Conservation (phyloP, 1,140 invertebrate genomes). For the Diprion similis region DNA sequence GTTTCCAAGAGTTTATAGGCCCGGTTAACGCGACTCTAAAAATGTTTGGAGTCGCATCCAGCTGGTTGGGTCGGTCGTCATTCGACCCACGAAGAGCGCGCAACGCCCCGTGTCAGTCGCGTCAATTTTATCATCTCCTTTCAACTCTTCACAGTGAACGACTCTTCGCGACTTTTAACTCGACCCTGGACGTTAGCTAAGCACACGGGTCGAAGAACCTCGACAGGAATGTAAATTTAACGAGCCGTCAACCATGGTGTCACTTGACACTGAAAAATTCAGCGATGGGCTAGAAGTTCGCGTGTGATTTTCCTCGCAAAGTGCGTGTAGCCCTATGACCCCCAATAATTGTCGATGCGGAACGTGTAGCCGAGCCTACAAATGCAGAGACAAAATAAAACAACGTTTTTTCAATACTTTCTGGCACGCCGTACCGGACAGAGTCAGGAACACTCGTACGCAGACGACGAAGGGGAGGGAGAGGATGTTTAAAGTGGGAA, state of each 20-base stretch:
- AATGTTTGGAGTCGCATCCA: conserved; percentile 5
- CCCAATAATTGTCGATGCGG: neutral
- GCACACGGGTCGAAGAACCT: neutral
- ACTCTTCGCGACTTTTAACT: conserved; percentile 5
- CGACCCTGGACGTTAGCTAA: neutral
- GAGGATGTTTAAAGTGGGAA: neutral
- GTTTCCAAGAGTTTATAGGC: conserved; percentile 3
- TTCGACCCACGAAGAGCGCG: neutral
- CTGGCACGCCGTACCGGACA: neutral
- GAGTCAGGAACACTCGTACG: neutral
- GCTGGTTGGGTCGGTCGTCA: conserved; percentile 1
- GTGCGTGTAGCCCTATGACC: too few relatives aligned
- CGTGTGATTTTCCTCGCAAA: neutral
- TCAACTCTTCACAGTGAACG: neutral
- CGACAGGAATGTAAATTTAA: neutral
- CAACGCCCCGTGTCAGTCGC: neutral
- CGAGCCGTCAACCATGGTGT: neutral
- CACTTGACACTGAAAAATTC: neutral
- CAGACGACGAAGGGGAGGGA: neutral
- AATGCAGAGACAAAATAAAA: neutral
- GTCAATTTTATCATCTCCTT: conserved; percentile 8
- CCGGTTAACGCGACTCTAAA: conserved; percentile 5
- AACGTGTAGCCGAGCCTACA: neutral
- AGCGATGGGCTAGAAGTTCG: neutral
- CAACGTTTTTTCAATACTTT: neutral